Evolutionary conservation across 92 coral and sea anemone genomes (phyloP), one percentile per base, ranked within the genome.

Genomic region (Palythoa caribaeorum): DNA sequence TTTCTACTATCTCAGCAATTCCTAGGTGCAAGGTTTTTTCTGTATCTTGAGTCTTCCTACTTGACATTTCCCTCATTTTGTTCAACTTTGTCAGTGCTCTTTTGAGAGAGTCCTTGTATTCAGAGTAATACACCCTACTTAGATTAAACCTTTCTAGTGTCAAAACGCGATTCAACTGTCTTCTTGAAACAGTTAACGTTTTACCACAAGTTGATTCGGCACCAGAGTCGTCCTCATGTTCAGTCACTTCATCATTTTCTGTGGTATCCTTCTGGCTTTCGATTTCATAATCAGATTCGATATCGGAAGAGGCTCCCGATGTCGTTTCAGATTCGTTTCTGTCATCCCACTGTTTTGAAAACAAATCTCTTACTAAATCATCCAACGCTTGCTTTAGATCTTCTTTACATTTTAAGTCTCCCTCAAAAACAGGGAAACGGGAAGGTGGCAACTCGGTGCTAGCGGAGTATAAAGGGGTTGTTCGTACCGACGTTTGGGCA

Each of bases 111-210:
- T 95, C 99, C 65, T 89, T 93, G 88, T 95, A 97, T 75, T 97
- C 99, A 38, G 93, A 91, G 73, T 96, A 91, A 60, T 95, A 94
- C 19, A 97, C 84, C 80, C 99, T 96, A 28, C 97, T 93, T 28
- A 97, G 91, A 73, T 93, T 93, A 80, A 97, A 94, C 76, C 96
- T 91, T 77, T 97, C 99, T 28, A 94, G 71, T 35, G 91, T 94
- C 83, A 95, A 83, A 11, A 91, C 91, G 73, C 89, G 86, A 60
- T 95, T 88, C 50, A 95, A 89, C 20, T 95, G 87, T 13, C 91
- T 80, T 71, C 92, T 95, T 87, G 94, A 93, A 50, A 95, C 90
- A 51, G 90, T 87, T n/a, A 95, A 48, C 9, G 87, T 76, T 4
- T 93, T 92, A 39, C 88, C 89, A 6, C 86, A 94, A 35, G 73